Conservation (phyloP, 2,888 invertebrate species). For the Hesperia comma region DNA sequence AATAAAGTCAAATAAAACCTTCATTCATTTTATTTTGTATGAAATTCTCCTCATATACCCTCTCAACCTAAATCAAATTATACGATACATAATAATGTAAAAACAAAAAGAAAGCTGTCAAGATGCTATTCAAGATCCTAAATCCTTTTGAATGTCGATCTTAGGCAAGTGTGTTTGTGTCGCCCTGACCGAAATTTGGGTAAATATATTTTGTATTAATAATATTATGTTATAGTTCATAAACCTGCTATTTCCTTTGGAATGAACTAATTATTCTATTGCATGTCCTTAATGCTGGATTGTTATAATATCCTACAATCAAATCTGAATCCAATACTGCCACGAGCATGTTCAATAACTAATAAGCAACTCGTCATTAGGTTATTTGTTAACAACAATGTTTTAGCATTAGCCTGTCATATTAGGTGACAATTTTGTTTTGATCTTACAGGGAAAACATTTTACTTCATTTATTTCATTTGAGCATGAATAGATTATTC, state of each 20-base stretch:
- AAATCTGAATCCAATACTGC: constrained; percentile 56
- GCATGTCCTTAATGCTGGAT: constrained; percentile 70
- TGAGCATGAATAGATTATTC: constrained; percentile 57
- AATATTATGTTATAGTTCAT: constrained; percentile 69
- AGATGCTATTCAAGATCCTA: constrained; percentile 79
- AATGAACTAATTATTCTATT: constrained; percentile 77
- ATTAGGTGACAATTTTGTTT: constrained; percentile 51
- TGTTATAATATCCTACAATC: constrained; percentile 59
- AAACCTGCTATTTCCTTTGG: constrained; percentile 75
- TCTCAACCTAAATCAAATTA: constrained; percentile 23
- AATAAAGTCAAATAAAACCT: constrained; percentile 37
- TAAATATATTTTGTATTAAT: constrained; percentile 81
- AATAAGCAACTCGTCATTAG: constrained; percentile 33
- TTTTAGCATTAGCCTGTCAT: constrained; percentile 47
- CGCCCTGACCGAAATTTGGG: constrained; percentile 80
- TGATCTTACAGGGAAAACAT: constrained; percentile 37
- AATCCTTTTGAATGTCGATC: constrained; percentile 69
- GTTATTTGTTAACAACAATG: constrained; percentile 29
- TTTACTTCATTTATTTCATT: constrained; percentile 49
- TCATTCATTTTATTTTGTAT: constrained; percentile 33
- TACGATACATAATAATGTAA: constrained; percentile 40
- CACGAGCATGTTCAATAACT: constrained; percentile 68
- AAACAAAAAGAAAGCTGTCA: constrained; percentile 77
- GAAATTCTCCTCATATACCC: constrained; percentile 19
- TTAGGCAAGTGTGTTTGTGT: constrained; percentile 77